A percentile compares a stretch with the other conserved stretches of the same genome.
phyloP scores from a whole-genome alignment of 1,140 invertebrate genomes.

The Seison nebaliae region DNA sequence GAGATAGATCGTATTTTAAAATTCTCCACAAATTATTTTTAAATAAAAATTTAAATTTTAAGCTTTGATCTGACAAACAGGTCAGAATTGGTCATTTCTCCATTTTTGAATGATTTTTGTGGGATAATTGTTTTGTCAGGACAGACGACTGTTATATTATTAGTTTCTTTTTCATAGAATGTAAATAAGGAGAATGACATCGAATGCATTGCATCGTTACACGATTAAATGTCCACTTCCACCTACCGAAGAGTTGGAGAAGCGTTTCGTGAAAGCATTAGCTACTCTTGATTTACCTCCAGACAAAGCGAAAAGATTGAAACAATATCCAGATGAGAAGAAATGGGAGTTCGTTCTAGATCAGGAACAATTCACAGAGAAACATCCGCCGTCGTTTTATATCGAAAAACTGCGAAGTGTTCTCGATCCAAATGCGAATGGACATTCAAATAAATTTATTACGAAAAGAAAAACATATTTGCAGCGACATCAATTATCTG shows the following conservation, averaged over 20 bases:
- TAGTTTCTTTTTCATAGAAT: no score
- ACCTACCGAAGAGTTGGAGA: not conserved
- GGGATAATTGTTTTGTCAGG: no score
- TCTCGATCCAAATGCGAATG: conserved; percentile 64
- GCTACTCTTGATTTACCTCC: conserved; percentile 51
- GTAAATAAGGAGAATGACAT: no score
- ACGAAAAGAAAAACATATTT: not conserved
- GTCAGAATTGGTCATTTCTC: no score
- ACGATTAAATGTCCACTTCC: no score
- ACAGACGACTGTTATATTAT: no score
- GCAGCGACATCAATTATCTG: conserved; percentile 13
- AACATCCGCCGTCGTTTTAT: conserved; percentile 78
- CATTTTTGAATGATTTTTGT: no score
- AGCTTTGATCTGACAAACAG: no score
- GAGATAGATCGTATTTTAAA: no score
- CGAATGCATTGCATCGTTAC: no score
- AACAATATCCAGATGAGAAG: conserved; percentile 82
- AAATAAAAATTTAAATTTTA: no score
- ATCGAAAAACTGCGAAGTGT: conserved; percentile 69
- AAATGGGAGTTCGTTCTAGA: conserved; percentile 99
- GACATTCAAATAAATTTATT: conserved; percentile 52
- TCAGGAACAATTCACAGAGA: conserved; percentile 61
- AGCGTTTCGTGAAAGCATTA: not conserved
- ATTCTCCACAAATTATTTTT: no score
- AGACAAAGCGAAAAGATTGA: conserved; percentile 83